Base-by-base conservation (phyloP, 2,888 invertebrate genomes). In the Tricholauxania praeusta region DNA sequence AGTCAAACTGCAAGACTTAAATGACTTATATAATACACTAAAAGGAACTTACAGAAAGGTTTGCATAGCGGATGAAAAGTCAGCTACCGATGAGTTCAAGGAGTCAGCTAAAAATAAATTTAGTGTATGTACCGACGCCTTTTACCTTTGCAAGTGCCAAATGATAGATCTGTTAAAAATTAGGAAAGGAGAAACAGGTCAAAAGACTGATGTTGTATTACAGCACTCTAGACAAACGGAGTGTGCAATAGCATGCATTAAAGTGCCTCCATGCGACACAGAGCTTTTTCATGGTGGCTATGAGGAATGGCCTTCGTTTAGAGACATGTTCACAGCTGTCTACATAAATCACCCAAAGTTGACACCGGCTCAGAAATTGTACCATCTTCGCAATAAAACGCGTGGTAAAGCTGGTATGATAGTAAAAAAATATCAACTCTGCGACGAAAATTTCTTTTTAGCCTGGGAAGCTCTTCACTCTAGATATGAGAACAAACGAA, bases 381-480 rank as follows among this genome's bases (percentile, higher is more conserved):
- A 67, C 10, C 47, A 53, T 12, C 49, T 72, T 3, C 62, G 64
- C 2, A 49, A 67, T 32, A 71, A 66, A 57, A 67, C 55, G 2
- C 4, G 12, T 48, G 60, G 62, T 14, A n/a, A 67, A 51, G 62
- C 71, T 2, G 73, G 53, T 49, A 39, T 22, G 14, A 63, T 67
- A 7, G 71, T 72, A 1, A 64, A 72, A 5, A 52, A 63, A 51
- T 74, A 28, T n/a, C 32, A 72, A 7, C 10, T 71, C 8, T 59
- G 55, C 12, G 67, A 72, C 55, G 59, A 74, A n/a, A 74, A 72
- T 47, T 72, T 74, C 32, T 12, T 10, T 4, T 22, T 72, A 3
- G 70, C 72, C 1, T 74, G 66, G 74, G 47, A 70, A 19, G 71
- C 74, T 17, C 51, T 74, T 5, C 65, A 65, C 14, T 12, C 55